A percentile compares a stretch with the other conserved stretches of the same genome.
These are phyloP conservation scores for Aleiodes leptofemur DNA, from an alignment of 2,888 invertebrate genomes.

Conservation along the genomic window DNA sequence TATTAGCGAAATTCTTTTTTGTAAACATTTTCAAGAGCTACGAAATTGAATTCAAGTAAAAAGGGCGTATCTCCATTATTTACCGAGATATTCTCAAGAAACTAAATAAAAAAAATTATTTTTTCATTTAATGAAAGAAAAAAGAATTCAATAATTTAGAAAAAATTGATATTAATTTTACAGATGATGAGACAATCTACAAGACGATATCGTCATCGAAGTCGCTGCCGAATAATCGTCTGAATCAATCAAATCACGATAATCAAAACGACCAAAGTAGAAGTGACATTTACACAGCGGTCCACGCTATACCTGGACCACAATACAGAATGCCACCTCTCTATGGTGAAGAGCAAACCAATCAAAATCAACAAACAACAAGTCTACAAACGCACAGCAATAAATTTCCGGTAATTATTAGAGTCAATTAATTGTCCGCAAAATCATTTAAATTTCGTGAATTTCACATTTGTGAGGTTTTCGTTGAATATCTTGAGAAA, in stretches of 20 bases:
- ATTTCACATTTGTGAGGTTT: no score
- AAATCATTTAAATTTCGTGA: background rate
- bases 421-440: background rate
- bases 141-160: no score
- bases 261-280: slow-evolving; percentile 51
- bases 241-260: slow-evolving; percentile 46
- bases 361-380: slow-evolving; percentile 73
- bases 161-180: slow-evolving; percentile 56
- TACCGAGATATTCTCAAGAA: no score
- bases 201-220: slow-evolving; percentile 79
- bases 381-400: slow-evolving; percentile 85
- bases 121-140: no score
- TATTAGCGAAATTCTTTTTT: no score
- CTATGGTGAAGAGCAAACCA: slow-evolving; percentile 74
- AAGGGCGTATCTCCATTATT: no score
- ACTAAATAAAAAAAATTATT: no score
- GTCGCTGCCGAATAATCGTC: slow-evolving; percentile 76
- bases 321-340: slow-evolving; percentile 73
- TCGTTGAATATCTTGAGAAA: no score
- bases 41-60: no score
- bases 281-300: slow-evolving; percentile 47
- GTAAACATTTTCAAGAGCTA: no score
- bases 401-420: slow-evolving; percentile 84
- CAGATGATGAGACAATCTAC: slow-evolving; percentile 79
- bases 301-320: slow-evolving; percentile 53